Evolutionary conservation across 2,113 vertebrate species (phyloP), one percentile per base, ranked within the genome.

Genomic region (Plectropomus leopardus): DNA sequence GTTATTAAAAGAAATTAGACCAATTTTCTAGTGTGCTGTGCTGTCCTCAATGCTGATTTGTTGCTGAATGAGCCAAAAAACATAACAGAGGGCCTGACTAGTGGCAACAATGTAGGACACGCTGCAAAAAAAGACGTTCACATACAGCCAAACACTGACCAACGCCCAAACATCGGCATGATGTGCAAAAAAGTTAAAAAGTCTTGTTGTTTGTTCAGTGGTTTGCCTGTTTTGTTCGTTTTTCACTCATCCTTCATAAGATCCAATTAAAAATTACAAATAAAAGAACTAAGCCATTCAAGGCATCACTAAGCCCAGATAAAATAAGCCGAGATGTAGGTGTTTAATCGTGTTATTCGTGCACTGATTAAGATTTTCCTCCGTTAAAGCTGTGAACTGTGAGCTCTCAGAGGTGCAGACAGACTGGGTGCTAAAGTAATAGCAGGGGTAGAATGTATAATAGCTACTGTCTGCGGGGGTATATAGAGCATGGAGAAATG

Each of bases 401-500:
- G 48, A 60, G 42, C 44, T 0, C 17, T 7, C 24, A n/a, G 30
- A 72, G 71, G 40, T 45, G 68, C 47, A 69, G 82, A 63, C 44
- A 44, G 26, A 11, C 78, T 54, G 71, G 44, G 23, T 51, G 68
- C n/a, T 32, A 30, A 67, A 61, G 53, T 60, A 58, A 59, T 45
- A 42, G 53, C 61, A 32, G 54, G 11, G 65, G 64, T 68, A 80
- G 75, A 60, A 78, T 64, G 70, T 60, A 23, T 50, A 71, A 81
- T 36, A 72, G 63, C 74, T 58, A 24, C 73, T 68, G 84, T 86
- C 84, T 88, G 86, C 58, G 5, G 72, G 59, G 59, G 83, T 80
- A 80, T 90, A 50, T 83, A 55, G 88, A 86, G 86, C 82, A 48
- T 23, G 64, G 83, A 86, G 82, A 66, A 73, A 40, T 48, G 61